Evolutionary conservation across 2,113 vertebrate genomes (phyloP).

Genomic region (Ailurus styani): DNA sequence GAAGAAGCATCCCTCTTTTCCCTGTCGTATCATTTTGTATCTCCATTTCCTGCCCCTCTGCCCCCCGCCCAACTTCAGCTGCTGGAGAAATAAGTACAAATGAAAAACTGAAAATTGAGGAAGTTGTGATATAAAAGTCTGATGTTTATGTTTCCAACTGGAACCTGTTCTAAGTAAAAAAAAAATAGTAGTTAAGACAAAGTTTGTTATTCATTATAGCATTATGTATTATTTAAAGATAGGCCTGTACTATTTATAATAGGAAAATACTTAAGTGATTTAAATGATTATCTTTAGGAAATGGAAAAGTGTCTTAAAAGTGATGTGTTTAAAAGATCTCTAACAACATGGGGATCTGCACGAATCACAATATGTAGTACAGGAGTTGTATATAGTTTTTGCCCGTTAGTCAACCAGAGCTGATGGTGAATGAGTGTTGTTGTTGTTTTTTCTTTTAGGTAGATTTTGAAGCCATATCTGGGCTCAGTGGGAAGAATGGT

Average conservation of each 20-base stretch:
- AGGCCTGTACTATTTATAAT: slow-evolving; percentile 1
- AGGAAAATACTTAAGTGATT: not conserved
- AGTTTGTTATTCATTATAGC: not conserved
- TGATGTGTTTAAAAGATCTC: not conserved
- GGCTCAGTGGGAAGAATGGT: not conserved
- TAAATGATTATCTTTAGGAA: not conserved
- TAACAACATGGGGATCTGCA: not conserved
- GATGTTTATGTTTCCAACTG: not conserved
- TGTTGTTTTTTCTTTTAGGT: not conserved
- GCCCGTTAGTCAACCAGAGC: not conserved
- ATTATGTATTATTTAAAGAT: not conserved
- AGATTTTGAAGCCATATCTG: not conserved
- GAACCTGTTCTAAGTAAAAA: not conserved
- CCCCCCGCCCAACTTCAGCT: not conserved
- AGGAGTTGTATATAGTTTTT: not conserved
- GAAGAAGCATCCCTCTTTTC: not conserved
- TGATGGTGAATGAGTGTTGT: not conserved
- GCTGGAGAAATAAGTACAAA: not conserved
- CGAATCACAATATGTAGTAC: not conserved
- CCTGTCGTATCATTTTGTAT: not conserved
- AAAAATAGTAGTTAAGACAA: not conserved
- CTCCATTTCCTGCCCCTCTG: not conserved
- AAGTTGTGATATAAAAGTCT: not conserved
- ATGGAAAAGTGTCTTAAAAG: not conserved
- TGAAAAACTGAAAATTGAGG: not conserved